Conservation (phyloP, 53 echinoderm and acorn worm genomes). For the Paelopatides confundens region DNA sequence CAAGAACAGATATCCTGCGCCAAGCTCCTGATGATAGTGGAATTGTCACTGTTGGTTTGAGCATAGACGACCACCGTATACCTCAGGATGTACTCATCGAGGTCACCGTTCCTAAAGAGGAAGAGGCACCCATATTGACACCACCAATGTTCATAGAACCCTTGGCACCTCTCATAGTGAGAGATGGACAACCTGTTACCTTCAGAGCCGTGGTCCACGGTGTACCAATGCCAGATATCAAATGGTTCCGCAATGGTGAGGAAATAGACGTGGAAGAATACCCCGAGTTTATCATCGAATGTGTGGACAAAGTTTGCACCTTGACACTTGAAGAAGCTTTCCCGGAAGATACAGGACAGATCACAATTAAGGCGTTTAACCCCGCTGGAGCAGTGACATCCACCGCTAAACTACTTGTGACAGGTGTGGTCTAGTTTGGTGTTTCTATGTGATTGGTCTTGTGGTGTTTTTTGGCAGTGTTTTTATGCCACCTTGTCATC, state of each 20-base stretch:
- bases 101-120: slow-evolving; percentile 74
- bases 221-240: slow-evolving; percentile 74
- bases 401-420: slow-evolving; percentile 80
- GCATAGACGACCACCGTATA: slow-evolving; percentile 72
- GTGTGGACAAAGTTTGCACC: slow-evolving; percentile 67
- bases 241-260: slow-evolving; percentile 76
- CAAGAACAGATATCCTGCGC: slow-evolving; percentile 2
- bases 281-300: slow-evolving; percentile 82
- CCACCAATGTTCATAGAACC: slow-evolving; percentile 88
- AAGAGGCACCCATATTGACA: slow-evolving; percentile 50
- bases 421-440: slow-evolving; percentile 71
- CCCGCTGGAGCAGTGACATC: slow-evolving; percentile 88
- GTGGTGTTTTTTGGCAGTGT: not conserved
- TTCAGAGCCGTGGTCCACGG: slow-evolving; percentile 78
- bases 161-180: slow-evolving; percentile 69
- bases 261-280: slow-evolving; percentile 71
- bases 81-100: slow-evolving; percentile 76
- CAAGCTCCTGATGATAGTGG: slow-evolving; percentile 68
- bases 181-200: slow-evolving; percentile 81
- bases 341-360: slow-evolving; percentile 90
- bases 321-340: slow-evolving; percentile 87
- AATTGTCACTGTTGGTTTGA: slow-evolving; percentile 67
- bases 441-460: not conserved
- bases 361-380: slow-evolving; percentile 79
- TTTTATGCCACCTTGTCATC: not conserved